Base-by-base conservation (phyloP, 2,888 invertebrate genomes). In the Melanostoma mellinum region DNA sequence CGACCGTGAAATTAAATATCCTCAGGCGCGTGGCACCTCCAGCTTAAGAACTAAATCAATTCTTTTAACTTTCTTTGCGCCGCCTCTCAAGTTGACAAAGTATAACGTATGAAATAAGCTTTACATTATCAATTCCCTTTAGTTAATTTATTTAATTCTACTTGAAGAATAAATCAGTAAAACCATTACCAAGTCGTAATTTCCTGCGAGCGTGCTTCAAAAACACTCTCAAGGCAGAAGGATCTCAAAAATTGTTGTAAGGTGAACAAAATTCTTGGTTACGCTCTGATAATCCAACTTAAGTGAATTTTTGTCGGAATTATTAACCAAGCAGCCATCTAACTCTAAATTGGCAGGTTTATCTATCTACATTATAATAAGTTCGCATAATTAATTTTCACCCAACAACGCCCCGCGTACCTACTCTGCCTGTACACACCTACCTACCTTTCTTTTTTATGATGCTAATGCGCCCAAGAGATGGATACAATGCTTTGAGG, bases 331-430 rank as follows among this genome's bases (percentile, higher is more conserved):
- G 61, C 67, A 48, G 53, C 50, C 67, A 9, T 69, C 36, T 36
- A 38, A 63, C 50, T 69, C 40, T 55, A 58, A 63, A 65, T 63
- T 65, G 68, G 52, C 56, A 73, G 61, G 61, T 61, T 61, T 61
- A 69, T 77, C 63, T 63, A 63, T 71, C 68, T 68, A 48, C 68
- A 53, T 82, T 73, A 63, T 77, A 73, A 82, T 82, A 82, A 82
- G 77, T 77, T 77, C 77, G 63, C 73, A 63, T 82, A 82, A 82
- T 82, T 82, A 82, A 82, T 82, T 77, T 73, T 73, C 60, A 73
- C 40, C 72, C 44, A 42, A 77, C 36, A 58, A 68, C 38, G 20
- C 2, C 20, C 9, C 50, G 8, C 8, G 10, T 20, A n/a, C 1
- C 48, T 6, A 33, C 2, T 20, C 10, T 9, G 32, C 8, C 32